Evolutionary conservation across 2,888 invertebrate genomes (phyloP).

Genomic region (Leucophenga maculata): DNA sequence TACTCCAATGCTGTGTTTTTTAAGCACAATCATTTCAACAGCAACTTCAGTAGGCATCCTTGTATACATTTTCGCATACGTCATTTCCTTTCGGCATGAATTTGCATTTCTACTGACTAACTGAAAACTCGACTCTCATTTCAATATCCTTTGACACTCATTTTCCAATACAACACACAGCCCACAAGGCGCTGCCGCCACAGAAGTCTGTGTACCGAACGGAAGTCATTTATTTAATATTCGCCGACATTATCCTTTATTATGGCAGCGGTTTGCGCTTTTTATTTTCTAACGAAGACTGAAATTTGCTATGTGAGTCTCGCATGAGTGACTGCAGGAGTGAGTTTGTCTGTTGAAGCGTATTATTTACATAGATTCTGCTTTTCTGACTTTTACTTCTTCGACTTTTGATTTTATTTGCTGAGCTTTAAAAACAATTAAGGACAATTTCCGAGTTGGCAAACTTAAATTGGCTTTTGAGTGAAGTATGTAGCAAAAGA

Average conservation of each 20-base stretch:
- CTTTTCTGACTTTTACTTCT: constrained; percentile 44
- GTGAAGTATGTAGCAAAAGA: too few relatives aligned
- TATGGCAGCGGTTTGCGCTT: constrained; percentile 63
- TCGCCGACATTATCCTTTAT: constrained; percentile 66
- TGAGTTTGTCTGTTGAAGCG: constrained; percentile 33
- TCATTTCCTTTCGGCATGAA: constrained; percentile 64
- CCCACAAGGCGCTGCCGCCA: neutral
- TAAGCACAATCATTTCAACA: constrained; percentile 27
- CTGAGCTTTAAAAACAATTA: constrained; percentile 51
- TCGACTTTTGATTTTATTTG: constrained; percentile 35
- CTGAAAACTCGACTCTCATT: constrained; percentile 39
- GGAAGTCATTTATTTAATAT: constrained; percentile 68
- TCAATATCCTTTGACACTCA: constrained; percentile 62
- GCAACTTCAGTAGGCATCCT: constrained; percentile 42
- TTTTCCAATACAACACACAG: constrained; percentile 49
- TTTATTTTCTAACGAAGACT: constrained; percentile 31
- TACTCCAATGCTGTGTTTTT: constrained; percentile 41
- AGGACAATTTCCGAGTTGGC: constrained; percentile 35
- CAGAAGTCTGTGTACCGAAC: constrained; percentile 35
- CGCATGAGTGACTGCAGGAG: constrained; percentile 21
- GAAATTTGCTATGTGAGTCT: neutral
- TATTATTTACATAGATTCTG: constrained; percentile 41
- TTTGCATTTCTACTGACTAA: constrained; percentile 60
- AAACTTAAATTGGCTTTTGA: constrained; percentile 19
- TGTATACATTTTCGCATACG: constrained; percentile 57